These are phyloP conservation scores for Enteromius treurensis DNA, from an alignment of 2,797 vertebrate genomes.

Conservation along the genomic window DNA sequence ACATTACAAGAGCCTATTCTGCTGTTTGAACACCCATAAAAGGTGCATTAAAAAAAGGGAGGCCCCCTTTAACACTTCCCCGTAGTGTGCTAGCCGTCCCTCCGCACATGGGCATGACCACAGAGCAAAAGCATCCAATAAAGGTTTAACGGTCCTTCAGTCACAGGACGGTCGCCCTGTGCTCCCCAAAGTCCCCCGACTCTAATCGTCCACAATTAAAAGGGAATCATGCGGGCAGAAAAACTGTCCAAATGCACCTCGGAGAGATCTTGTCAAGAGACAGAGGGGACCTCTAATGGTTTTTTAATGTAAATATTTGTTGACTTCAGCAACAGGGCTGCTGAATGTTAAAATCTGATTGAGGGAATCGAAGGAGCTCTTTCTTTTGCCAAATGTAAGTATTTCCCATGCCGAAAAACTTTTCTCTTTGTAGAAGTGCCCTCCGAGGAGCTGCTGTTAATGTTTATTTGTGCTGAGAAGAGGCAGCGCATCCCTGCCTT, in stretches of 20 bases:
- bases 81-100: slow-evolving; percentile 65
- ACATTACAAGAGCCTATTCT: slow-evolving; percentile 74
- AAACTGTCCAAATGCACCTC: slow-evolving; percentile 59
- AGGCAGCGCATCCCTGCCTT: background rate
- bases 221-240: slow-evolving; percentile 57
- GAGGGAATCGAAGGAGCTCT: slow-evolving; percentile 56
- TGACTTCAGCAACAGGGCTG: slow-evolving; percentile 67
- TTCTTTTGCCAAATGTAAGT: slow-evolving; percentile 62
- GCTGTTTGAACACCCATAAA: slow-evolving; percentile 77
- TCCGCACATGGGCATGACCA: slow-evolving; percentile 62
- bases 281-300: slow-evolving; percentile 53
- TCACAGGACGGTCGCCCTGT: slow-evolving; percentile 64
- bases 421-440: slow-evolving; percentile 58
- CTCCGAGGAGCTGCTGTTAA: slow-evolving; percentile 57
- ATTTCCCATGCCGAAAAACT: slow-evolving; percentile 60
- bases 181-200: slow-evolving; percentile 55
- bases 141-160: slow-evolving; percentile 69
- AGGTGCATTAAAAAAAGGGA: slow-evolving; percentile 70
- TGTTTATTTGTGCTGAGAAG: slow-evolving; percentile 53
- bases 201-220: slow-evolving; percentile 67
- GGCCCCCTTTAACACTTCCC: slow-evolving; percentile 69
- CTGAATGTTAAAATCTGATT: slow-evolving; percentile 70
- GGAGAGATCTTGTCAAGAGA: slow-evolving; percentile 62
- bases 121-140: slow-evolving; percentile 65
- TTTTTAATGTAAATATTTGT: slow-evolving; percentile 74